phyloP scores from a whole-genome alignment of 2,888 invertebrate genomes.

The Caprella mutica region DNA sequence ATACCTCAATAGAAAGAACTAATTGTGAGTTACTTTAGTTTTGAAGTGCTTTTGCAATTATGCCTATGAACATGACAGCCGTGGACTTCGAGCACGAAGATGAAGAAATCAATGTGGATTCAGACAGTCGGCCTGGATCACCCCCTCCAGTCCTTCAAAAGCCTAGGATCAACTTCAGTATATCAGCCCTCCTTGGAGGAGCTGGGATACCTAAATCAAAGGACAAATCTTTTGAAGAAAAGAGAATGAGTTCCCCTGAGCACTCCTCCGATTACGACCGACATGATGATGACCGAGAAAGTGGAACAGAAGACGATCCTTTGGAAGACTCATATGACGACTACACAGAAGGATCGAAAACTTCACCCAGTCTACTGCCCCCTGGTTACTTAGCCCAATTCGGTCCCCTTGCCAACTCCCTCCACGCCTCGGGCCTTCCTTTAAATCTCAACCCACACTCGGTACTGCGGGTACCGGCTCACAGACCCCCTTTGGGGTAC shows the following conservation, averaged over 20 bases:
- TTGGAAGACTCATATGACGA: conserved; percentile 25
- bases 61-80: conserved; percentile 22
- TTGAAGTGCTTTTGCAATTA: no score
- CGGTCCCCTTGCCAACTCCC: conserved; percentile 1
- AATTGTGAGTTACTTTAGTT: no score
- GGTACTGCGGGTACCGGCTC: conserved; percentile 28
- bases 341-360: conserved; percentile 16
- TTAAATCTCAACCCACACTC: conserved; percentile 21
- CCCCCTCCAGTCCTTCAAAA: conserved; percentile 13
- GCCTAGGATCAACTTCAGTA: conserved; percentile 32
- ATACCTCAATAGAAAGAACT: no score
- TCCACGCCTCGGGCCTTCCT: conserved; percentile 13
- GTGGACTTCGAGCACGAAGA: conserved; percentile 29
- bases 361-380: conserved; percentile 3
- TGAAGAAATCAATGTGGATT: conserved; percentile 34
- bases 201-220: neutral
- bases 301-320: conserved; percentile 17
- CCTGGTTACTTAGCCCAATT: neutral
- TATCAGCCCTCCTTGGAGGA: conserved; percentile 31
- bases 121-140: conserved; percentile 25
- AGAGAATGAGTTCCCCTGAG: neutral
- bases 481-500: conserved; percentile 30
- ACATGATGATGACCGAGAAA: conserved; percentile 20
- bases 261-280: conserved; percentile 13
- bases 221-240: no score